These are phyloP conservation scores for Heliothis subflexa DNA, from an alignment of 1,140 invertebrate genomes.

Conservation along the genomic window DNA sequence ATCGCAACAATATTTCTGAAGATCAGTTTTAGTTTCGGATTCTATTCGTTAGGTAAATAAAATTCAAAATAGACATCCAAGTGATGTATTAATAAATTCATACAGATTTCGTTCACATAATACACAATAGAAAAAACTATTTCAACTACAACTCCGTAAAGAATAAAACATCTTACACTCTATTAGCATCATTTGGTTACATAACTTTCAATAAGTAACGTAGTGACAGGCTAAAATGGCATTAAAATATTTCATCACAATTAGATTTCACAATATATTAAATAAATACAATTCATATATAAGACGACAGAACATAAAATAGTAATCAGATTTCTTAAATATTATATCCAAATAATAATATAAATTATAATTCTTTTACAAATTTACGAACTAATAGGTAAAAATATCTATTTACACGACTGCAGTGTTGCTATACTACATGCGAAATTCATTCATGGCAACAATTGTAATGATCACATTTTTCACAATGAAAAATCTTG, in stretches of 20 bases:
- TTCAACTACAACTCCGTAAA: constrained; percentile 80
- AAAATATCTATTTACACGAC: constrained; percentile 58
- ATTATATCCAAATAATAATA: constrained; percentile 54
- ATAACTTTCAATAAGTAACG: constrained; percentile 79
- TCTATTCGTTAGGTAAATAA: constrained; percentile 51
- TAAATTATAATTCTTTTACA: constrained; percentile 56
- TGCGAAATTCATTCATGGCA: constrained; percentile 54
- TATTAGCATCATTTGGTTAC: constrained; percentile 85
- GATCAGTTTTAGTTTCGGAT: too few species aligned
- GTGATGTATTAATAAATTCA: constrained; percentile 83
- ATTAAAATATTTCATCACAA: constrained; percentile 84
- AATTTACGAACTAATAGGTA: constrained; percentile 53
- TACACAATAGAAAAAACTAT: constrained; percentile 83
- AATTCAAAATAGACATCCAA: constrained; percentile 74
- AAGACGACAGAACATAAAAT: constrained; percentile 37
- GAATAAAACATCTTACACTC: constrained; percentile 82
- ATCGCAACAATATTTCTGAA: too few species aligned
- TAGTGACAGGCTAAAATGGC: constrained; percentile 82
- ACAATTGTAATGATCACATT: constrained; percentile 53
- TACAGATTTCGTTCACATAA: constrained; percentile 82
- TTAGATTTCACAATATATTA: constrained; percentile 70
- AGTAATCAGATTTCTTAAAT: constrained; percentile 43
- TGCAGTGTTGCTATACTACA: constrained; percentile 52
- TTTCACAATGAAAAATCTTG: constrained; percentile 25
- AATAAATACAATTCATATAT: constrained; percentile 64